Evolutionary conservation across 2,113 vertebrate species (phyloP).

Genomic region (crab-eating macaque (Macaca fascicularis)): DNA sequence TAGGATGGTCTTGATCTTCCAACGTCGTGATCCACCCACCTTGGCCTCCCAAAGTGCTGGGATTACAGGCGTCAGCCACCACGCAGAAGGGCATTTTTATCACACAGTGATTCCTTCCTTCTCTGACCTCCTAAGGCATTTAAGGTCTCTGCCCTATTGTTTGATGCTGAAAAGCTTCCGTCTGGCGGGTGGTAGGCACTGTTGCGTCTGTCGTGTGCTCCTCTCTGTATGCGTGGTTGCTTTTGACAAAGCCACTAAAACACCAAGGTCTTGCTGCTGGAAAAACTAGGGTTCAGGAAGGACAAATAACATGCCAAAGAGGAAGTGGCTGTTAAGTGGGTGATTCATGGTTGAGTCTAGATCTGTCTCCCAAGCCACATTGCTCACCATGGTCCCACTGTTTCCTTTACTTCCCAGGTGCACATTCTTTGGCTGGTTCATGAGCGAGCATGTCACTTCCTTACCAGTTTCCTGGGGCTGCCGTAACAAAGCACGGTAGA

Average conservation of each 20-base stretch:
- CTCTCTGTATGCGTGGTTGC: background rate
- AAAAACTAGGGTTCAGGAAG: too few species aligned
- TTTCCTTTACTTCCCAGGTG: background rate
- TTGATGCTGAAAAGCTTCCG: background rate
- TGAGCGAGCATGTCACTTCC: background rate
- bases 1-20: too few species aligned
- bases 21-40: too few species aligned
- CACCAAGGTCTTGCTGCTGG: background rate
- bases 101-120: background rate
- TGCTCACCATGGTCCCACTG: background rate
- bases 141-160: background rate
- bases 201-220: fast-evolving
- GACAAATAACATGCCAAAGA: background rate
- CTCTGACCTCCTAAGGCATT: background rate
- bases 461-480: background rate
- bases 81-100: too few species aligned
- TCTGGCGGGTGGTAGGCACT: background rate
- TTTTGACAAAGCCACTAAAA: background rate
- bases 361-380: too few species aligned
- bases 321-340: too few species aligned
- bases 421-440: fast-evolving
- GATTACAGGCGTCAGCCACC: too few species aligned
- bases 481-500: background rate
- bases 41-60: too few species aligned
- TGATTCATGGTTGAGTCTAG: background rate